phyloP scores from a whole-genome alignment of 2,113 vertebrate species.

The Spea multiplicata region DNA sequence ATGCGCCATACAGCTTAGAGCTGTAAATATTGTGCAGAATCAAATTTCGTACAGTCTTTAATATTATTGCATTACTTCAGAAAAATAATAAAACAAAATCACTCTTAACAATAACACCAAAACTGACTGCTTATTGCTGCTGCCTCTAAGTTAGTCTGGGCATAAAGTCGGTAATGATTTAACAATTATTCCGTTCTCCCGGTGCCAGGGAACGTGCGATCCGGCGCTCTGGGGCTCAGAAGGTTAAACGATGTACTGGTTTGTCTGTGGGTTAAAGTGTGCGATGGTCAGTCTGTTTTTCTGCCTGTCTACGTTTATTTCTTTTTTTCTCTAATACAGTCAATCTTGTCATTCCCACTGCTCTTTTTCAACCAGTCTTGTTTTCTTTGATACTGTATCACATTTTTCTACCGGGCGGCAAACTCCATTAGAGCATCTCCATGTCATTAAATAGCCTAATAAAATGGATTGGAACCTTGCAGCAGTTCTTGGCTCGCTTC shows the following conservation, averaged over 20 bases:
- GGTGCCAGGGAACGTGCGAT: too few species aligned
- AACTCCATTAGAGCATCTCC: slow-evolving; percentile 49
- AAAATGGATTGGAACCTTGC: slow-evolving; percentile 53
- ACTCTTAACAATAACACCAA: neutral
- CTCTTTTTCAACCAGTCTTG: slow-evolving; percentile 30
- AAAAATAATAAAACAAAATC: slow-evolving; percentile 4
- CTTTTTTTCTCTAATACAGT: slow-evolving; percentile 27
- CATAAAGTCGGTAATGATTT: neutral
- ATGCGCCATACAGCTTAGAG: neutral
- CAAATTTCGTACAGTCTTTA: neutral
- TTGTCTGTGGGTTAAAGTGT: neutral
- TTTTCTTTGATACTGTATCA: neutral
- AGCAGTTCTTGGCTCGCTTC: slow-evolving; percentile 43
- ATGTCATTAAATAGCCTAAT: slow-evolving; percentile 47
- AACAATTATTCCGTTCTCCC: too few species aligned
- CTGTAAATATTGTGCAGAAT: neutral
- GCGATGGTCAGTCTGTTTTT: neutral
- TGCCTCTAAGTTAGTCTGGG: neutral
- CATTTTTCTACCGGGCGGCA: slow-evolving; percentile 22
- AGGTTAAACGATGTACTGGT: neutral
- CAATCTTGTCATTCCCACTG: slow-evolving; percentile 46
- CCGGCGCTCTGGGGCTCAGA: neutral
- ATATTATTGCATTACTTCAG: slow-evolving; percentile 11
- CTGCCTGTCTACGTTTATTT: slow-evolving; percentile 1
- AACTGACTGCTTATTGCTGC: slow-evolving; percentile 22